Percentiles rank a stretch among this genome's conserved stretches.
These are phyloP conservation scores for Salpingus planirostris DNA, from an alignment of 2,888 invertebrate species.

Conservation along the genomic window DNA sequence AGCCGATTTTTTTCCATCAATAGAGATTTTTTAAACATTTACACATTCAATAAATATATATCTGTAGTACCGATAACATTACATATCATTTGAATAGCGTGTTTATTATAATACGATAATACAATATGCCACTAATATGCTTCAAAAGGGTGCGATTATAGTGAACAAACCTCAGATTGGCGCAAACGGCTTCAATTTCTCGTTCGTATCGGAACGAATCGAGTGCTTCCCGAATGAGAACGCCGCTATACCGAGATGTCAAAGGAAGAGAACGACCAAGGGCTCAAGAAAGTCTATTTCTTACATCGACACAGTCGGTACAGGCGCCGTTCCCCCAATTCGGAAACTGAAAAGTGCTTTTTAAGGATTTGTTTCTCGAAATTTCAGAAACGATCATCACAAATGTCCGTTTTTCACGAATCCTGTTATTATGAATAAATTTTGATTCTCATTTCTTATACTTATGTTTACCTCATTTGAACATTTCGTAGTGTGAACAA, in stretches of 20 bases:
- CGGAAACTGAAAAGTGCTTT: conserved; percentile 1
- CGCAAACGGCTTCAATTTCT: conserved; percentile 13
- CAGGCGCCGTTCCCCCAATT: conserved; percentile 9
- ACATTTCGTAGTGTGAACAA: too few species aligned
- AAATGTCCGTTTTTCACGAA: conserved; percentile 1
- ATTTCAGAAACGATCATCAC: neutral
- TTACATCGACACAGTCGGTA: conserved; percentile 13
- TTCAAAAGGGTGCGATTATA: too few species aligned
- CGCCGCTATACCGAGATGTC: conserved; percentile 16
- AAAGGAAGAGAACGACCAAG: conserved; percentile 22
- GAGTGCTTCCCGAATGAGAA: conserved; percentile 7
- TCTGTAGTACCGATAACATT: too few species aligned
- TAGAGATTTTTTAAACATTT: conserved; percentile 3
- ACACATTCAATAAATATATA: too few species aligned
- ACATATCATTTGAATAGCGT: too few species aligned
- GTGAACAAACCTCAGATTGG: conserved; percentile 10
- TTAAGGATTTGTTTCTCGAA: neutral
- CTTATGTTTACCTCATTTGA: too few species aligned
- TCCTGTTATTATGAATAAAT: too few species aligned
- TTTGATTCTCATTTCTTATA: too few species aligned
- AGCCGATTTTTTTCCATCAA: conserved; percentile 15
- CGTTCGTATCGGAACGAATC: too few species aligned
- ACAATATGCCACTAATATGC: conserved; percentile 9
- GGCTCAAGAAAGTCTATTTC: conserved; percentile 26
- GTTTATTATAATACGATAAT: conserved; percentile 18